Conservation (phyloP, 2,888 invertebrate species). For the Cabera pusaria region DNA sequence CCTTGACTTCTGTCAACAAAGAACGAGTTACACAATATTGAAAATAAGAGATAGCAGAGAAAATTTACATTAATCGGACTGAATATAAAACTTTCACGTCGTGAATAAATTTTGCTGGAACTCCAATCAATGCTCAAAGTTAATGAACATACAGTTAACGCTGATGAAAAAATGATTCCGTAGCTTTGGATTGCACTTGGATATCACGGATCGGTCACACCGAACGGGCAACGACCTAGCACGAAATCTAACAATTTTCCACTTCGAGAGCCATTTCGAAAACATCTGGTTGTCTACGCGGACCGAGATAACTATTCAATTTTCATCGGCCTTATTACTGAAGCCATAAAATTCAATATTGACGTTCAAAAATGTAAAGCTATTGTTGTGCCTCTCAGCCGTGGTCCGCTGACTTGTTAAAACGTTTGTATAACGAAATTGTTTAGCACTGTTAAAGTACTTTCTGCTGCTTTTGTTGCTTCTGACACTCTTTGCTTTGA, state of each 20-base stretch:
- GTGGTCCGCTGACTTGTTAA: constrained; percentile 54
- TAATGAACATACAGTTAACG: constrained; percentile 31
- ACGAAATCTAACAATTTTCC: constrained; percentile 74
- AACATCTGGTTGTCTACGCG: constrained; percentile 56
- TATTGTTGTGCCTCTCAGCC: constrained; percentile 27
- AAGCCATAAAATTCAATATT: constrained; percentile 39
- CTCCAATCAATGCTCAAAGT: constrained; percentile 20
- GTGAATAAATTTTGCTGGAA: constrained; percentile 23
- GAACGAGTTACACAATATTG: constrained; percentile 21
- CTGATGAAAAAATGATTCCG: constrained; percentile 31
- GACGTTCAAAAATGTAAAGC: constrained; percentile 14
- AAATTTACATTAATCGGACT: constrained; percentile 24
- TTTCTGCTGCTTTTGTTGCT: constrained; percentile 44
- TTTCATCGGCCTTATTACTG: constrained; percentile 37
- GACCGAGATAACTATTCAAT: constrained; percentile 24
- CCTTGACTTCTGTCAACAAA: constrained; percentile 60
- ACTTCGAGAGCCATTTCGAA: constrained; percentile 64
- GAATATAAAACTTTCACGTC: constrained; percentile 25
- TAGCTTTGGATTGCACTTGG: constrained; percentile 42
- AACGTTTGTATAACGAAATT: constrained; percentile 58
- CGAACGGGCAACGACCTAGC: constrained; percentile 64
- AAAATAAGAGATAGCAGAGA: constrained; percentile 18
- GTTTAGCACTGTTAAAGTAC: constrained; percentile 45
- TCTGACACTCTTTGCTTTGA: constrained; percentile 14
- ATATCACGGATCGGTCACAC: constrained; percentile 62